phyloP scores from a whole-genome alignment of 2,888 invertebrate genomes.

The Pristionchus arcanus region DNA sequence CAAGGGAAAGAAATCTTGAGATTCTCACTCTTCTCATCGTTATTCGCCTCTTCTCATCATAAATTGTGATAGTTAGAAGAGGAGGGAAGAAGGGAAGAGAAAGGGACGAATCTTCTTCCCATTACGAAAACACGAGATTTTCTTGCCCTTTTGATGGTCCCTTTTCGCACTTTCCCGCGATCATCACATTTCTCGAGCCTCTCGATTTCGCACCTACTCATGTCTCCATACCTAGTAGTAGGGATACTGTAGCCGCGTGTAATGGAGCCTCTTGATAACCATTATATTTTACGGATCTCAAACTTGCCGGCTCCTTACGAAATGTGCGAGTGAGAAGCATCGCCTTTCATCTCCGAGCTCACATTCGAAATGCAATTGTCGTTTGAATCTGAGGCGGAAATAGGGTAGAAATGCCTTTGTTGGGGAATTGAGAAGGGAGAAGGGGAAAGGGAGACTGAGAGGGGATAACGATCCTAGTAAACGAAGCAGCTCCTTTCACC shows the following conservation, averaged over 20 bases:
- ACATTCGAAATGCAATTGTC: conserved; percentile 17
- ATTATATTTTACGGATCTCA: background rate
- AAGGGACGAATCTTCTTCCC: background rate
- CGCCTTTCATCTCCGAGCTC: conserved; percentile 11
- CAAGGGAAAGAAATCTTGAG: conserved; percentile 1
- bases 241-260: background rate
- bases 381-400: background rate
- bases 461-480: conserved; percentile 45
- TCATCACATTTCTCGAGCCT: background rate
- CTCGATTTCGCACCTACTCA: background rate
- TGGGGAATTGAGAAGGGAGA: conserved; percentile 38
- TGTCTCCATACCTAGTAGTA: background rate
- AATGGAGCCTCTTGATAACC: background rate
- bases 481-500: background rate
- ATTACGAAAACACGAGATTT: background rate
- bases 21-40: conserved; percentile 40
- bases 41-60: background rate
- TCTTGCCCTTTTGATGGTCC: background rate
- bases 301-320: background rate
- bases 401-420: conserved; percentile 42
- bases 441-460: conserved; percentile 16
- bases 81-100: background rate
- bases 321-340: background rate
- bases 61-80: conserved; percentile 43
- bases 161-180: background rate